Evolutionary conservation across 2,888 invertebrate species (phyloP).

Genomic region (Scaptomyza polygonia): DNA sequence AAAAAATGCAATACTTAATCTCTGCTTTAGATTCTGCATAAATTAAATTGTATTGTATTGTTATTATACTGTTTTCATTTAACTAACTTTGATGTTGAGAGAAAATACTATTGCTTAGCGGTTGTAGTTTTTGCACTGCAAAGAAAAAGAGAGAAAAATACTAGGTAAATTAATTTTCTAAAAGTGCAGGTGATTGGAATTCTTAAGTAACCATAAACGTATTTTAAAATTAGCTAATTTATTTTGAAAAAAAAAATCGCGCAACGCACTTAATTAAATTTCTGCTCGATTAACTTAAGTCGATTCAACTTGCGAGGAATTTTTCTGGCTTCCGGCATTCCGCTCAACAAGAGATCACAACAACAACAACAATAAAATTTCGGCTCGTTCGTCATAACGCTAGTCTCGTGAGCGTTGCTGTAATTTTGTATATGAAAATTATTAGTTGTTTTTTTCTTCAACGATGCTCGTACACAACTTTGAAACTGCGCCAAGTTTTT

Average conservation of each 20-base stretch:
- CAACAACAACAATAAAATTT: slow-evolving; percentile 24
- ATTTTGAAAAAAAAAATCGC: slow-evolving; percentile 47
- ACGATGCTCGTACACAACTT: slow-evolving; percentile 47
- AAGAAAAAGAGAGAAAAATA: slow-evolving; percentile 35
- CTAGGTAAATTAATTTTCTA: slow-evolving; percentile 8
- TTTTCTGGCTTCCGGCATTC: slow-evolving; percentile 58
- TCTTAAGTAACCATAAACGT: slow-evolving; percentile 28
- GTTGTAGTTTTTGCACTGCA: slow-evolving; percentile 59
- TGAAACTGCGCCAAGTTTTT: slow-evolving; percentile 79
- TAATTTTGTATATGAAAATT: slow-evolving; percentile 71
- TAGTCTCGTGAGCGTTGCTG: slow-evolving; percentile 55
- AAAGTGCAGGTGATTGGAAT: slow-evolving; percentile 17
- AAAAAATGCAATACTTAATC: slow-evolving; percentile 76
- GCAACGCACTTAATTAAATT: slow-evolving; percentile 75
- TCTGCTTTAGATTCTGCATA: slow-evolving; percentile 55
- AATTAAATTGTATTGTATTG: slow-evolving; percentile 35
- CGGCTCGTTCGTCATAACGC: slow-evolving; percentile 51
- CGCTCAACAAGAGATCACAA: slow-evolving; percentile 23
- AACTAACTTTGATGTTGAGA: slow-evolving; percentile 67
- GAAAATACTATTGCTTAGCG: slow-evolving; percentile 78
- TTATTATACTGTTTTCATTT: slow-evolving; percentile 21
- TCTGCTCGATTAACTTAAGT: slow-evolving; percentile 26
- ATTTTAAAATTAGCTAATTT: slow-evolving; percentile 67
- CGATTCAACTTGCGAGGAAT: slow-evolving; percentile 44
- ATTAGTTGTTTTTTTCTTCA: slow-evolving; percentile 26